Evolutionary conservation across 2,888 invertebrate species (phyloP), one percentile per base, ranked within the genome.

Genomic region (Meghimatium bilineatum): DNA sequence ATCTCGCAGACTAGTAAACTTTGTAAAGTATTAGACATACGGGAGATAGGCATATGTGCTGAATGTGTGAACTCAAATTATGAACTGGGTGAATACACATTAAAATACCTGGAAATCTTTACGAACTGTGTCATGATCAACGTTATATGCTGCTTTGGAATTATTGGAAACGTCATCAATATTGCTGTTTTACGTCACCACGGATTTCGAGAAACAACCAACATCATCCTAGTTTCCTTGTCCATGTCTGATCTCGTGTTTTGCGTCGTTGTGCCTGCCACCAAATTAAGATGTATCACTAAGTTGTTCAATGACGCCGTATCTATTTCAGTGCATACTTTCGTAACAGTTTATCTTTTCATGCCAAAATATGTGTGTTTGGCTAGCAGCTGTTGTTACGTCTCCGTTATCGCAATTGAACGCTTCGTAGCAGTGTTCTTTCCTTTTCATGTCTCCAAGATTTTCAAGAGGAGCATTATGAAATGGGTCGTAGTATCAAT

Each of bases 231-330:
- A 12, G n/a, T 71, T 3, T 69, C 80, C 0, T 26, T 80, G 71
- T 80, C 80, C n/a, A 71, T 56, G 20, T 80, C 80, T 34, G 80
- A 80, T 26, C 71, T 80, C 29, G 34, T 80, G 29, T 80, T 71
- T 52, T 66, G 69, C 36, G 8, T 71, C 5, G 23, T 71, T 29
- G 71, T 56, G 1, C 80, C 80, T 6, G n/a, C 71, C 17, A 71
- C 69, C 17, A 69, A 44, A 69, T 10, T 80, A 20, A 49, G 32
- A 52, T 80, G 69, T 26, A 1, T 80, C 32, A 1, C 36, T 52
- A 56, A 29, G 32, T 71, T 71, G 14, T 56, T 71, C 52, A 69
- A 29, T 36, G 34, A 69, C 17, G 71, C 56, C 71, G 3, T 71
- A 29, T 32, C 80, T 1, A 60, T 71, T 12, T 36, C 80, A 8